Conservation (phyloP, 2,888 invertebrate genomes). For the Chouioia cunea region DNA sequence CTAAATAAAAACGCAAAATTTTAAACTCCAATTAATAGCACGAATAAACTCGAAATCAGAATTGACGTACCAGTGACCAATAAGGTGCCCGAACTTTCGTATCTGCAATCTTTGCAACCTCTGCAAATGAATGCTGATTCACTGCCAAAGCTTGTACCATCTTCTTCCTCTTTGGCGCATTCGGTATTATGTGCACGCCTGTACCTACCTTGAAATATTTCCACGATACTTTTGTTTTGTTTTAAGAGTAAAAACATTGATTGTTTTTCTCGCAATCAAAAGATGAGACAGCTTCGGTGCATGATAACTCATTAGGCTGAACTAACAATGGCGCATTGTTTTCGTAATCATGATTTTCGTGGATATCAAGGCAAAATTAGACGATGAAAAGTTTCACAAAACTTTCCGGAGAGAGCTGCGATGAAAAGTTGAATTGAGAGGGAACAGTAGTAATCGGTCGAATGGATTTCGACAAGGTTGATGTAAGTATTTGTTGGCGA, state of each 20-base stretch:
- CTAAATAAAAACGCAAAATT: neutral
- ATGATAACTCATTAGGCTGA: conserved; percentile 21
- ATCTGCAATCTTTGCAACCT: neutral
- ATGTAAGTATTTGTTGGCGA: too few species aligned
- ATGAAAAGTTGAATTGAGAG: too few species aligned
- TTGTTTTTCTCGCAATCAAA: too few species aligned
- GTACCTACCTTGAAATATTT: too few species aligned
- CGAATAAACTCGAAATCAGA: neutral
- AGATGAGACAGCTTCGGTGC: neutral
- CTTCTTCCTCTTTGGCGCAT: neutral
- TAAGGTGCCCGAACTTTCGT: neutral
- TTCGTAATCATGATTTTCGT: conserved; percentile 1
- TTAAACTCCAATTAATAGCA: neutral
- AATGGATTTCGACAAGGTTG: too few species aligned
- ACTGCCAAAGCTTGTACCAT: neutral
- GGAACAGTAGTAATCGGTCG: too few species aligned
- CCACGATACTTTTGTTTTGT: too few species aligned
- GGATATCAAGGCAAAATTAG: neutral
- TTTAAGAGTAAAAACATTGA: too few species aligned
- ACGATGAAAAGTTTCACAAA: neutral
- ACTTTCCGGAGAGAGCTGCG: too few species aligned
- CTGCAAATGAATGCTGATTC: neutral
- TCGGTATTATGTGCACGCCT: too few species aligned
- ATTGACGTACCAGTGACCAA: neutral
- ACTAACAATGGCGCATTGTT: conserved; percentile 34